A percentile compares a stretch with the other conserved stretches of the same genome.
These are phyloP conservation scores for Flexamia atlantica DNA, from an alignment of 2,888 invertebrate genomes.

Conservation along the genomic window DNA sequence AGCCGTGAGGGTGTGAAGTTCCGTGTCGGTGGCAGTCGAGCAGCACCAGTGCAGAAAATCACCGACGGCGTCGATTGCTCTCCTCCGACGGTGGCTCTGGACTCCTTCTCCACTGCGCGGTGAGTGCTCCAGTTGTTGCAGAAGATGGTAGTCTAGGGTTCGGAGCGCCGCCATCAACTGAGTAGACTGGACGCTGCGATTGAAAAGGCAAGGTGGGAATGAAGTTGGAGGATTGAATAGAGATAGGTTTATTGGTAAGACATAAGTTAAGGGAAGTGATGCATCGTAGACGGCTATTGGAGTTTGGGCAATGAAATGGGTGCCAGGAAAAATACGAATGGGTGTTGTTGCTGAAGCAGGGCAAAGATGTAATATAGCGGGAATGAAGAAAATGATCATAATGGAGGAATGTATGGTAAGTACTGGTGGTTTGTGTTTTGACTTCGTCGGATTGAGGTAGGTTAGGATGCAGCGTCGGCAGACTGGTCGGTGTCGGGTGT, in stretches of 20 bases:
- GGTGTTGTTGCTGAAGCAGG: neutral
- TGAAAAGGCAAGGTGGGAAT: neutral
- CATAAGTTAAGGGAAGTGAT: neutral
- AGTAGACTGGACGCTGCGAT: neutral
- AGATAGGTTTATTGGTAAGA: neutral
- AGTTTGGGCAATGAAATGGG: neutral
- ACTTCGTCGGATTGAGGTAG: too few relatives aligned
- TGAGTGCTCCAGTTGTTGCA: neutral
- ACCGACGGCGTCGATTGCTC: neutral
- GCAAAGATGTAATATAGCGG: too few relatives aligned
- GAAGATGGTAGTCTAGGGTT: neutral
- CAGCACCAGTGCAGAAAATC: slow-evolving; percentile 11
- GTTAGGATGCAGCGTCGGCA: too few relatives aligned
- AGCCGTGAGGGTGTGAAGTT: neutral
- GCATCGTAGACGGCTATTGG: neutral
- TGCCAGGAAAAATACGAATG: neutral
- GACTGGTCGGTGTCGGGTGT: too few relatives aligned
- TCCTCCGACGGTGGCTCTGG: neutral
- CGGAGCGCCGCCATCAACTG: neutral
- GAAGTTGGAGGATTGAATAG: neutral
- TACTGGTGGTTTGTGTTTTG: too few relatives aligned
- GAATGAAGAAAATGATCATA: too few relatives aligned
- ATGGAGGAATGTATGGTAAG: too few relatives aligned
- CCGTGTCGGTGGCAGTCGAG: neutral
- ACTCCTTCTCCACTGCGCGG: neutral